phyloP scores from a whole-genome alignment of 2,888 invertebrate genomes.

The Chymomyza amoena region DNA sequence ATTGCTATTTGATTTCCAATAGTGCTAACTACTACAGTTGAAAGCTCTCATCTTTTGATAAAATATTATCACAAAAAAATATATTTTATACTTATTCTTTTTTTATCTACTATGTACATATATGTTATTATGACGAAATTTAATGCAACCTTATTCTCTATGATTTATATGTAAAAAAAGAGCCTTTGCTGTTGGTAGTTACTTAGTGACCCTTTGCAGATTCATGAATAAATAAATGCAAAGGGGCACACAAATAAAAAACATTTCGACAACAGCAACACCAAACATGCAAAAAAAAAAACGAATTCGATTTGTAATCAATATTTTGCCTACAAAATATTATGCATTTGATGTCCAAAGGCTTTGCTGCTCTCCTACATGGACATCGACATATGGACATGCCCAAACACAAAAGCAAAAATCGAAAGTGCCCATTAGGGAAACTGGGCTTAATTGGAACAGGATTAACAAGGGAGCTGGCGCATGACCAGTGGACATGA shows the following conservation, averaged over 20 bases:
- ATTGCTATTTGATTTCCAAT: too few species aligned
- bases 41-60: too few species aligned
- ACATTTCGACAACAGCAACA: conserved; percentile 4
- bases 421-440: conserved; percentile 71
- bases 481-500: conserved; percentile 35
- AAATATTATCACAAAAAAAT: too few species aligned
- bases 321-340: conserved; percentile 48
- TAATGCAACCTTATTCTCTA: too few species aligned
- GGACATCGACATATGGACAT: conserved; percentile 3
- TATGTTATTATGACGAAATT: too few species aligned
- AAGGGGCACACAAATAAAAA: conserved; percentile 28
- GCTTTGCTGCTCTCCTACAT: background rate
- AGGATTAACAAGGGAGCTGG: conserved; percentile 64
- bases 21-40: too few species aligned
- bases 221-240: conserved; percentile 55
- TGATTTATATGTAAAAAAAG: too few species aligned
- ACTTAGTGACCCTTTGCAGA: conserved; percentile 54
- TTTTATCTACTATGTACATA: too few species aligned
- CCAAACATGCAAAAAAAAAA: conserved; percentile 15
- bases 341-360: background rate
- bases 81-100: too few species aligned
- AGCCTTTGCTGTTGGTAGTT: conserved; percentile 31
- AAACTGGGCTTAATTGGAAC: conserved; percentile 64
- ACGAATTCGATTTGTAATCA: conserved; percentile 56
- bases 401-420: conserved; percentile 24